Evolutionary conservation across 2,113 vertebrate species (phyloP).

Genomic region (Engystomops pustulosus): DNA sequence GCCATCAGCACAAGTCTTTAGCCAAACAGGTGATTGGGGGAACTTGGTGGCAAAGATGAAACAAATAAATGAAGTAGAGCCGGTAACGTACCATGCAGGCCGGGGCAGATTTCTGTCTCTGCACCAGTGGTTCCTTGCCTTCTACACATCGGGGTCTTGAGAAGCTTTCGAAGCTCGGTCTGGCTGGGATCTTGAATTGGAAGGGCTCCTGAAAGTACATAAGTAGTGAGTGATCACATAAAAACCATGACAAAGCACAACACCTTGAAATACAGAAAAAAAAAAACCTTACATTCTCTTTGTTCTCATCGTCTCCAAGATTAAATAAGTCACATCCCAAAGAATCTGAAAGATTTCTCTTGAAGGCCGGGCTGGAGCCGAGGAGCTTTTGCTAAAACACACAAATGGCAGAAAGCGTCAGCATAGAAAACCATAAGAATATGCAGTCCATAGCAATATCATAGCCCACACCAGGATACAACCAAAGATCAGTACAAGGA

Average conservation of each 20-base stretch:
- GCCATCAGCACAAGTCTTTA: no score
- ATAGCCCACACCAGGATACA: no score
- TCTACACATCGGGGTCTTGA: constrained; percentile 68
- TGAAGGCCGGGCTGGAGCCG: constrained; percentile 84
- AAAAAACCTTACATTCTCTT: constrained; percentile 93
- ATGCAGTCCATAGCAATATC: no score
- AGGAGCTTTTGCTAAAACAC: constrained; percentile 81
- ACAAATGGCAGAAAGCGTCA: no score
- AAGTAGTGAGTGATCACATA: background rate
- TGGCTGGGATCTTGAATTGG: constrained; percentile 93
- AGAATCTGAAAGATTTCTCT: constrained; percentile 74
- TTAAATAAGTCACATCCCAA: constrained; percentile 77
- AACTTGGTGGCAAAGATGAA: no score
- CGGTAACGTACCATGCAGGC: constrained; percentile 72
- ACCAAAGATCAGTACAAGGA: no score
- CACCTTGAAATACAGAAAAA: no score
- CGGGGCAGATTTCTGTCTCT: constrained; percentile 81
- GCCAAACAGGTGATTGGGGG: no score
- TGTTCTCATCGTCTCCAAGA: constrained; percentile 75
- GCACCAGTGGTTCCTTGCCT: constrained; percentile 72
- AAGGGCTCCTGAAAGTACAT: constrained; percentile 79
- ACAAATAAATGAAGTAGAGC: background rate
- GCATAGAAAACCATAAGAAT: no score
- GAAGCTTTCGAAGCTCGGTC: constrained; percentile 78
- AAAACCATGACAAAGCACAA: no score